Percentiles rank a stretch among this genome's conserved stretches.
Conservation (phyloP, 2,113 vertebrate species). For the Aegithalos caudatus region DNA sequence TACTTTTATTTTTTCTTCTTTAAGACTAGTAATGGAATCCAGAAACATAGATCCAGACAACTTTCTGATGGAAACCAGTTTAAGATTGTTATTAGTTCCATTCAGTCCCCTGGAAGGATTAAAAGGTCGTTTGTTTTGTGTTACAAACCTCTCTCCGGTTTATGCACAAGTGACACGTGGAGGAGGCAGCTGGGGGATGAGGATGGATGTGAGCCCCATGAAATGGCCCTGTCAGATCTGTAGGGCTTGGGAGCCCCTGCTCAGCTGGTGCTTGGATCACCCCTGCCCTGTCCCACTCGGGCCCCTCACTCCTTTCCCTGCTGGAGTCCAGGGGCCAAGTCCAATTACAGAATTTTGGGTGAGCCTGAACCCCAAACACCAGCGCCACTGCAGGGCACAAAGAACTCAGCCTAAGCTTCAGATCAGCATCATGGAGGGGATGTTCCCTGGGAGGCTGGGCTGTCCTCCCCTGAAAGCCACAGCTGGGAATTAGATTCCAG, state of each 20-base stretch:
- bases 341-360: neutral
- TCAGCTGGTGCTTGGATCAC: neutral
- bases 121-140: neutral
- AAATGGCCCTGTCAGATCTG: accelerated
- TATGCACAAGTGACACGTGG: accelerated
- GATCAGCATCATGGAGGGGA: neutral
- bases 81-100: neutral
- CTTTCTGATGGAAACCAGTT: neutral
- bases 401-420: accelerated
- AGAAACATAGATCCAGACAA: neutral
- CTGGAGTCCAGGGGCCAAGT: neutral
- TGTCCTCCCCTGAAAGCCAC: neutral
- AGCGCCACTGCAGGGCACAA: accelerated
- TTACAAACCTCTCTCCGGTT: neutral
- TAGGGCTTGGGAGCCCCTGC: neutral
- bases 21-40: conserved; percentile 7
- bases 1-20: neutral
- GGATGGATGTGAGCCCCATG: neutral
- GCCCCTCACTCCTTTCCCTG: neutral
- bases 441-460: neutral
- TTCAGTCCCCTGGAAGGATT: neutral
- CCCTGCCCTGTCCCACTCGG: neutral
- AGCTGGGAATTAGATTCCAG: neutral
- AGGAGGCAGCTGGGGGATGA: neutral
- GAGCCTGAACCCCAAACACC: neutral